Conservation (phyloP, 2,888 invertebrate species). For the Luperina testacea region DNA sequence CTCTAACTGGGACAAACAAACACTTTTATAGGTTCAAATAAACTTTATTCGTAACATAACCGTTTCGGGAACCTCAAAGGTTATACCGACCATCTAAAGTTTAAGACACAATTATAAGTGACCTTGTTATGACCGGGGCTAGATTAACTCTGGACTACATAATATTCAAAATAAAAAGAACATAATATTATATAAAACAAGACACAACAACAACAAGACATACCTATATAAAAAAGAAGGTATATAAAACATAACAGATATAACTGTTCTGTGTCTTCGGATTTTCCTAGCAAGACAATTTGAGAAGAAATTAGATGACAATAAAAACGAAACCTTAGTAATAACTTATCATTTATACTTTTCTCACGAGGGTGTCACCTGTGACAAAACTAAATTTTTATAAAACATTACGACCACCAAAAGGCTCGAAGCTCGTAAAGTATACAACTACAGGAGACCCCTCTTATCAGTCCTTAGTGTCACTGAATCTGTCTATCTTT, state of each 20-base stretch:
- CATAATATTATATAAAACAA: too few relatives aligned
- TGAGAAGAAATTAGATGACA: not conserved
- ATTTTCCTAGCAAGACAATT: not conserved
- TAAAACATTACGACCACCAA: not conserved
- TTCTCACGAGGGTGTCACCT: not conserved
- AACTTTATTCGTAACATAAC: constrained; percentile 44
- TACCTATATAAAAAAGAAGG: too few relatives aligned
- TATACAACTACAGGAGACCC: constrained; percentile 67
- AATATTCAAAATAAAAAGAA: not conserved
- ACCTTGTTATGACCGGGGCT: not conserved
- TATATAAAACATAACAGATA: not conserved
- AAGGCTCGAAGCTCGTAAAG: constrained; percentile 59
- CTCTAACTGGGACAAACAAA: constrained; percentile 33
- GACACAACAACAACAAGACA: too few relatives aligned
- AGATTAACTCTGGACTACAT: not conserved
- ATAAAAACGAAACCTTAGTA: not conserved
- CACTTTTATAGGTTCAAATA: constrained; percentile 32
- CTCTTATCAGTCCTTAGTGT: constrained; percentile 68
- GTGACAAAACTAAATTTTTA: not conserved
- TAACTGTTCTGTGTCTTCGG: not conserved
- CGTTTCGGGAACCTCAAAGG: constrained; percentile 10
- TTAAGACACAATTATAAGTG: constrained; percentile 27
- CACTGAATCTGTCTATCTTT: constrained; percentile 55
- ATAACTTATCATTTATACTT: not conserved
- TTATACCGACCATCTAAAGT: constrained; percentile 5